Percentiles rank a stretch among this genome's conserved stretches.
phyloP scores from a whole-genome alignment of 2,888 invertebrate genomes.

The Papilio protenor region DNA sequence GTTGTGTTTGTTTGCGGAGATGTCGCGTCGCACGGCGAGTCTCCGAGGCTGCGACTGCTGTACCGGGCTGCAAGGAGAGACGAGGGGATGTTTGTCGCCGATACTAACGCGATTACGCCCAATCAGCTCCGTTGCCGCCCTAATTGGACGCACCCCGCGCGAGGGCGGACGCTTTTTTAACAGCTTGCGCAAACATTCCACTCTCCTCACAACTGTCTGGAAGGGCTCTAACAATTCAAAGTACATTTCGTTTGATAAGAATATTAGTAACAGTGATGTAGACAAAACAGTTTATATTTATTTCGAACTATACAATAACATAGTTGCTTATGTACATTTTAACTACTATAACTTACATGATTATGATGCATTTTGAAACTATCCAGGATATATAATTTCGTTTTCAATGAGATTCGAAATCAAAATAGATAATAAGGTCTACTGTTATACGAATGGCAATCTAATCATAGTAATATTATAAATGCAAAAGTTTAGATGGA shows the following conservation, averaged over 20 bases:
- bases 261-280: neutral
- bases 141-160: slow-evolving; percentile 79
- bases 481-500: too few relatives aligned
- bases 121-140: slow-evolving; percentile 81
- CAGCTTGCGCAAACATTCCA: slow-evolving; percentile 71
- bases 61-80: slow-evolving; percentile 33
- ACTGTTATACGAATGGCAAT: neutral
- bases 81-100: slow-evolving; percentile 68
- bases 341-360: too few relatives aligned
- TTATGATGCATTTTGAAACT: neutral
- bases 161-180: slow-evolving; percentile 81
- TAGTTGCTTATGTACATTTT: neutral
- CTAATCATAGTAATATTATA: too few relatives aligned
- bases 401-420: neutral
- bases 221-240: slow-evolving; percentile 42
- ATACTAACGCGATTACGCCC: slow-evolving; percentile 83
- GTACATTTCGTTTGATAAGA: slow-evolving; percentile 11
- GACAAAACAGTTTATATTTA: neutral
- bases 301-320: neutral
- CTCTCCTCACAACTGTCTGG: slow-evolving; percentile 35
- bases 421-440: neutral
- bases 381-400: neutral
- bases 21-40: slow-evolving; percentile 35
- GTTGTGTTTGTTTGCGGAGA: slow-evolving; percentile 51
- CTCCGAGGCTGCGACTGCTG: neutral